phyloP scores from a whole-genome alignment of 2,888 invertebrate genomes.

The Caenorhabditis zanzibari region DNA sequence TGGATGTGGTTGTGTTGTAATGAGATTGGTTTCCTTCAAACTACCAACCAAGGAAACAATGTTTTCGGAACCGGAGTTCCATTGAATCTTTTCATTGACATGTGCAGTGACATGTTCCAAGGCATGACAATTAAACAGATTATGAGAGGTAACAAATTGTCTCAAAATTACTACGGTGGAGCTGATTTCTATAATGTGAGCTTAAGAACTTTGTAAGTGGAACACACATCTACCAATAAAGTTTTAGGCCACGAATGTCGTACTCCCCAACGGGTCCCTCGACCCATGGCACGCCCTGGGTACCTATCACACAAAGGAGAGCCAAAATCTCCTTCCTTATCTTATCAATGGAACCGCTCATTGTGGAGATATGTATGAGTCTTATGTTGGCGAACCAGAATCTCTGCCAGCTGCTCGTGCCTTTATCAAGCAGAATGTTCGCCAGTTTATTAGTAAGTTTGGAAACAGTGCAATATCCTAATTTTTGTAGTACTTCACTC shows the following conservation, averaged over 20 bases:
- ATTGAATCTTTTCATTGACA: slow-evolving; percentile 74
- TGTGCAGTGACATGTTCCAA: slow-evolving; percentile 78
- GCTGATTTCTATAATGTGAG: slow-evolving; percentile 68
- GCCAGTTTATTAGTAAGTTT: slow-evolving; percentile 52
- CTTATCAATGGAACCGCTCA: slow-evolving; percentile 78
- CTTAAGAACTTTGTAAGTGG: too few species aligned
- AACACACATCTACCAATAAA: background rate
- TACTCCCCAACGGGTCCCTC: slow-evolving; percentile 78
- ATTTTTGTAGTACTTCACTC: background rate
- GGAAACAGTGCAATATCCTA: too few species aligned
- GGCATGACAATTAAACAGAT: slow-evolving; percentile 61
- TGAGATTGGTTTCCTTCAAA: slow-evolving; percentile 79
- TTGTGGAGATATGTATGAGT: slow-evolving; percentile 80
- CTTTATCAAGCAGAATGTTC: slow-evolving; percentile 61
- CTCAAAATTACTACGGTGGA: slow-evolving; percentile 70
- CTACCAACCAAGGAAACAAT: slow-evolving; percentile 74
- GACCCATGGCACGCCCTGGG: slow-evolving; percentile 81
- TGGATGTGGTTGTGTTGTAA: slow-evolving; percentile 81
- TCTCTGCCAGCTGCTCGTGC: slow-evolving; percentile 72
- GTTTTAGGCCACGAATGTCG: slow-evolving; percentile 74
- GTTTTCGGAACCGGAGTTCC: slow-evolving; percentile 75
- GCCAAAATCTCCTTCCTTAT: slow-evolving; percentile 43
- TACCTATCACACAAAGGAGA: slow-evolving; percentile 49
- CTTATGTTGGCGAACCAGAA: slow-evolving; percentile 74
- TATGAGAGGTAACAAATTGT: slow-evolving; percentile 58